Percentiles rank a stretch among this genome's conserved stretches.
Evolutionary conservation across 2,888 invertebrate species (phyloP).

Genomic region (Synergus japonicus): DNA sequence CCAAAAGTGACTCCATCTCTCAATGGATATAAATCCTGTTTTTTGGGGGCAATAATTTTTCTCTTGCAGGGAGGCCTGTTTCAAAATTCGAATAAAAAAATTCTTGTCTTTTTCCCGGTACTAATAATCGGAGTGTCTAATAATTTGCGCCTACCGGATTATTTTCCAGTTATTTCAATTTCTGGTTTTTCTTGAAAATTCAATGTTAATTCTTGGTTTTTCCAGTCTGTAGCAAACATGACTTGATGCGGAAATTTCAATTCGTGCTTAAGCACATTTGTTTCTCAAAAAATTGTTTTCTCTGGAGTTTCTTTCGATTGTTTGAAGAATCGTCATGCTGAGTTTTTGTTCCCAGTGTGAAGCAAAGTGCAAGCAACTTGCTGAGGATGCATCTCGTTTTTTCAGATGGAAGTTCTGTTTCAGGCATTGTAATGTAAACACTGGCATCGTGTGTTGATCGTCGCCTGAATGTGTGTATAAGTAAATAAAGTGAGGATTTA

Average conservation of each 20-base stretch:
- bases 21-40: background rate
- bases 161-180: too few species aligned
- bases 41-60: background rate
- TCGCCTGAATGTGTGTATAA: slow-evolving; percentile 57
- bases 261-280: background rate
- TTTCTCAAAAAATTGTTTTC: background rate
- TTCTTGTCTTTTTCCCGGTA: too few species aligned
- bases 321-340: background rate
- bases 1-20: slow-evolving; percentile 1
- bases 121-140: too few species aligned
- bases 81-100: too few species aligned
- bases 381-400: slow-evolving; percentile 11
- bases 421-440: slow-evolving; percentile 52
- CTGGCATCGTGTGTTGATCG: slow-evolving; percentile 49
- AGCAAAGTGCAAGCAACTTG: background rate
- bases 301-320: background rate
- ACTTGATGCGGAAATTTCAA: background rate
- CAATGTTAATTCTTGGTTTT: too few species aligned
- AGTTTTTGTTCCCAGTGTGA: background rate
- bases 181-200: too few species aligned
- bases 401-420: background rate
- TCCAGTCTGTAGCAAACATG: too few species aligned
- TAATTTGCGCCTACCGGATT: too few species aligned
- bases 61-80: background rate
- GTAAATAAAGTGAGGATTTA: slow-evolving; percentile 48